Evolutionary conservation across 2,888 invertebrate genomes (phyloP), one percentile per base, ranked within the genome.

Genomic region (Megamerina dolium): DNA sequence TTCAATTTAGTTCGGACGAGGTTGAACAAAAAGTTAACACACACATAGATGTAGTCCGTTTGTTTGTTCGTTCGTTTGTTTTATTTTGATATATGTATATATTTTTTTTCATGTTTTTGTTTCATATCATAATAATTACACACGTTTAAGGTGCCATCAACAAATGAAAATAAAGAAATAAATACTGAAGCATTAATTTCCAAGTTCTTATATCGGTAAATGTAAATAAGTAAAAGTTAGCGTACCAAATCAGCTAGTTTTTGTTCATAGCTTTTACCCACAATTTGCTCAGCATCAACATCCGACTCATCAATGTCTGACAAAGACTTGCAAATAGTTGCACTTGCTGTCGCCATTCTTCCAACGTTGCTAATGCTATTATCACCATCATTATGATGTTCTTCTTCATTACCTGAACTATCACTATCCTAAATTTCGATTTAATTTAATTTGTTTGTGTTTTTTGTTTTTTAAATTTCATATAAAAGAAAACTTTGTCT

Each of bases 361-460:
- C n/a, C n/a, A n/a, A n/a, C n/a, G n/a, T n/a, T n/a, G n/a, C n/a
- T n/a, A n/a, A n/a, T n/a, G n/a, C n/a, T n/a, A n/a, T n/a, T 48
- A 45, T 55, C 53, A 16, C 43, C 73, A 42, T 80, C 74, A 59
- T 82, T 81, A 59, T 82, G 82, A 48, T 51, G 53, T 12, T 55
- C 56, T 48, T 61, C 60, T 51, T 67, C 64, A 48, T 56, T 55
- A 54, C 55, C 57, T 53, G 60, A 56, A 56, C 61, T 64, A 56
- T 66, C 66, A 63, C 66, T 64, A 46, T 58, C 66, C 68, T 67
- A 63, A 55, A 62, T 64, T 43, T 31, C 38, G 26, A 33, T 23
- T 26, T n/a, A n/a, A n/a, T n/a, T n/a, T n/a, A n/a, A n/a, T n/a
- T n/a, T n/a, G n/a, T n/a, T n/a, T n/a, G n/a, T n/a, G n/a, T n/a